Base-by-base conservation (phyloP, 2,797 vertebrate species). In the Pelodytes ibericus region DNA sequence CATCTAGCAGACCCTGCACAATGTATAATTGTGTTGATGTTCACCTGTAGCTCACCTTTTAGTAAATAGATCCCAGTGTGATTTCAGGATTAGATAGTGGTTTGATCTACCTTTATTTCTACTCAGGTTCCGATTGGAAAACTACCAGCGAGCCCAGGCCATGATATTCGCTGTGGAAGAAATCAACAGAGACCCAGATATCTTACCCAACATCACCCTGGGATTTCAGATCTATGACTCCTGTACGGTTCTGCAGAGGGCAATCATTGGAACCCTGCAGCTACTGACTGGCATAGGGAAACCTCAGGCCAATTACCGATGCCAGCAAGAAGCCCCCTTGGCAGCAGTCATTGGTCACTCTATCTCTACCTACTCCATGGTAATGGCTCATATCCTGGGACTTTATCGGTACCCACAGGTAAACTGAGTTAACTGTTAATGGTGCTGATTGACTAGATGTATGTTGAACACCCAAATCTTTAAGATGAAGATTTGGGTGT, bases 81-180 rank as follows among this genome's bases (percentile, higher is more conserved):
- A n/a, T n/a, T n/a, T n/a, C n/a, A n/a, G n/a, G n/a, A n/a, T n/a
- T n/a, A n/a, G n/a, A n/a, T n/a, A n/a, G n/a, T n/a, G n/a, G n/a
- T n/a, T n/a, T n/a, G n/a, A n/a, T n/a, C n/a, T n/a, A n/a, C n/a
- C n/a, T n/a, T 44, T 44, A 13, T 13, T 13, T 16, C 18, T 16
- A 15, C 15, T 13, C 11, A 75, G 74, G 7, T 75, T 75, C 31
- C 31, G 65, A 15, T 67, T 75, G 3, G 74, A 75, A 13, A 75
- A 75, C 22, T 68, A 79, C 51, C 64, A 29, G 15, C 56, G 65
- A 3, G 39, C 47, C 25, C 29, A 64, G 3, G 44, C 70, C 4
- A 58, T 77, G 22, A 61, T 71, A 31, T 83, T 81, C 39, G 39
- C 78, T 53, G 16, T 79, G n/a, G 13, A 58, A 1, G n/a, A 80